Evolutionary conservation across 2,888 invertebrate species (phyloP).

Genomic region (Leucoma salicis): DNA sequence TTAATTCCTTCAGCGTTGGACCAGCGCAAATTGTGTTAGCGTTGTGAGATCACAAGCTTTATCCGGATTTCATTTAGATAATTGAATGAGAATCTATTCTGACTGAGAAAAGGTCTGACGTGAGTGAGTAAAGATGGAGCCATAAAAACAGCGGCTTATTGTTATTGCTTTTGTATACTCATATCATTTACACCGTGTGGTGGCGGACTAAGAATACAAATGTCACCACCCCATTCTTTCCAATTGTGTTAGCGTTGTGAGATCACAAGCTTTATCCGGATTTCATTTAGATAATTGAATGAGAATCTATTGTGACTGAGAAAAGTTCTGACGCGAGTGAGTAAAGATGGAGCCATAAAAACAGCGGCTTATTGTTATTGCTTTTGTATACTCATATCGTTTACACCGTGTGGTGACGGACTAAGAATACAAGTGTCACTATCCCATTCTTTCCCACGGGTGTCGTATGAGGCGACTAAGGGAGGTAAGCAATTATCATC

Average conservation of each 20-base stretch:
- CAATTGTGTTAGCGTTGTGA: conserved; percentile 70
- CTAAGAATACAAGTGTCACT: too few relatives aligned
- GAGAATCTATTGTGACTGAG: conserved; percentile 73
- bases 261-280: conserved; percentile 72
- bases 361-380: conserved; percentile 13
- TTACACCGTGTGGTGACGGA: too few relatives aligned
- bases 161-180: background rate
- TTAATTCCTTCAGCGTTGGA: conserved; percentile 49
- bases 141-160: conserved; percentile 23
- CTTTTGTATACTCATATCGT: too few relatives aligned
- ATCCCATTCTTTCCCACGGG: too few relatives aligned
- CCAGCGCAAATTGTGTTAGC: conserved; percentile 72
- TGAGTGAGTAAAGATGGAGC: conserved; percentile 42
- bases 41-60: conserved; percentile 64
- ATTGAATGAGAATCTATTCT: conserved; percentile 79
- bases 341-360: conserved; percentile 39
- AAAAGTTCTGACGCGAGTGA: conserved; percentile 58
- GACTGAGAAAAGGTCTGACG: conserved; percentile 65
- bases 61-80: conserved; percentile 79
- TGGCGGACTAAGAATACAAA: too few relatives aligned
- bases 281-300: conserved; percentile 81
- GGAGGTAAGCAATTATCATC: too few relatives aligned
- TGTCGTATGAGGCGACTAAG: too few relatives aligned
- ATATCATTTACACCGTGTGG: background rate
- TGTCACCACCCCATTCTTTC: too few relatives aligned